A percentile compares a stretch with the other conserved stretches of the same genome.
Evolutionary conservation across 2,113 vertebrate genomes (phyloP).

Genomic region (Erythrocercus mccallii): DNA sequence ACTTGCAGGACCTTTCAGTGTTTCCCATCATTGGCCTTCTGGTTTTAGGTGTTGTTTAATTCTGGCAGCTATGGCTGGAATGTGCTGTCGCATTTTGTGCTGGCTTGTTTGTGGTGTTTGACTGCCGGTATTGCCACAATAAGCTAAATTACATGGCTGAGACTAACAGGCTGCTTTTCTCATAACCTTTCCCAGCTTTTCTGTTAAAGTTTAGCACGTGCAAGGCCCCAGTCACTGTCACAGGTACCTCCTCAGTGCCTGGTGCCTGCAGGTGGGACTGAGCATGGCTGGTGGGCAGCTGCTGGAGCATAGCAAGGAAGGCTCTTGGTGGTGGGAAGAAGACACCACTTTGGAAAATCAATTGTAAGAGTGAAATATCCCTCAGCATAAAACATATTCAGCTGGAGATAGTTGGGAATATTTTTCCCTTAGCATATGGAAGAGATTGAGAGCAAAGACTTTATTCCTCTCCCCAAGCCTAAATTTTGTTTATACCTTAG

Average conservation of each 20-base stretch:
- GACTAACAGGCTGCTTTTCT: background rate
- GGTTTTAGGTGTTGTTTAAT: background rate
- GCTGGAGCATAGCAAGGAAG: background rate
- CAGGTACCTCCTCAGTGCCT: background rate
- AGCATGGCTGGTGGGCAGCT: background rate
- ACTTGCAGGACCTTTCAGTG: background rate
- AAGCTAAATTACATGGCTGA: background rate
- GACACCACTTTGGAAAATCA: background rate
- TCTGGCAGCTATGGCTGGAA: background rate
- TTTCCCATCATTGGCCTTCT: background rate
- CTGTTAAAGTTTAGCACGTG: accelerated
- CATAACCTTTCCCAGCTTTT: background rate
- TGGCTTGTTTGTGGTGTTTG: background rate
- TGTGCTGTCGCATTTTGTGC: background rate
- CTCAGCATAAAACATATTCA: background rate
- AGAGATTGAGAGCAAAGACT: background rate
- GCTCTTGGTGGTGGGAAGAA: background rate
- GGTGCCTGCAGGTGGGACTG: background rate
- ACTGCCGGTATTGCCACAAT: background rate
- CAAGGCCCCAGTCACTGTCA: accelerated
- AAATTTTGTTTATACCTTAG: background rate
- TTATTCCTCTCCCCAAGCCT: background rate
- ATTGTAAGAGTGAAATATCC: background rate
- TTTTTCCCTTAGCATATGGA: background rate
- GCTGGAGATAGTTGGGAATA: background rate